Conservation (phyloP, 2,888 invertebrate genomes). For the Cyaniris semiargus region DNA sequence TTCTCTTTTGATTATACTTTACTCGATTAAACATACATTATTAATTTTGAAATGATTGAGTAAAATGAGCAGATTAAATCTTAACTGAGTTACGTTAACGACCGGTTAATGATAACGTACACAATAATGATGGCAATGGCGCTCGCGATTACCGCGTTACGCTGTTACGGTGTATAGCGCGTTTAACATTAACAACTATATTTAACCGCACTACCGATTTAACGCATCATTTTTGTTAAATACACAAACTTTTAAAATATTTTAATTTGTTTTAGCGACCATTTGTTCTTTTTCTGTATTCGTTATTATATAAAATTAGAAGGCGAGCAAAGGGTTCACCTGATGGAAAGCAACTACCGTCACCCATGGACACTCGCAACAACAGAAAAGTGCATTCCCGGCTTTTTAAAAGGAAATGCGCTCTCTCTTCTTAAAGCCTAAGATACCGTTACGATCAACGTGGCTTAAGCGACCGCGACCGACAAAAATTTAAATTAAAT, state of each 20-base stretch:
- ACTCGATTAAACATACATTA: not conserved
- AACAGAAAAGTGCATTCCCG: too few relatives aligned
- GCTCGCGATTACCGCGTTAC: not conserved
- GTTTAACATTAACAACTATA: constrained; percentile 5
- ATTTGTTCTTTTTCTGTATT: too few relatives aligned
- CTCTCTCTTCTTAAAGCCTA: too few relatives aligned
- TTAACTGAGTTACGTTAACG: constrained; percentile 27
- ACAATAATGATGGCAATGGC: constrained; percentile 17
- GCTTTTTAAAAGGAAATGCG: too few relatives aligned
- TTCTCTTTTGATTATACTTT: not conserved
- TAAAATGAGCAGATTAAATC: constrained; percentile 25
- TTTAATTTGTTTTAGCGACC: not conserved
- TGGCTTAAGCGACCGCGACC: too few relatives aligned
- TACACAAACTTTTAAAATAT: not conserved
- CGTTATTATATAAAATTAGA: too few relatives aligned
- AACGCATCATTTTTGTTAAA: not conserved
- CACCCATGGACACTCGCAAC: too few relatives aligned
- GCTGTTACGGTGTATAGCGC: not conserved
- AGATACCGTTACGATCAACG: too few relatives aligned
- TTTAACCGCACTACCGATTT: not conserved
- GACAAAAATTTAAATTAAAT: too few relatives aligned
- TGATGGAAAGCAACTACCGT: too few relatives aligned
- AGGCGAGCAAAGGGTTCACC: too few relatives aligned
- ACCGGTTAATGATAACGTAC: constrained; percentile 22
- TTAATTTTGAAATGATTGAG: constrained; percentile 13